Percentiles rank a stretch among this genome's conserved stretches.
These are phyloP conservation scores for Chrysopa pallens DNA, from an alignment of 1,140 invertebrate species.

Conservation along the genomic window DNA sequence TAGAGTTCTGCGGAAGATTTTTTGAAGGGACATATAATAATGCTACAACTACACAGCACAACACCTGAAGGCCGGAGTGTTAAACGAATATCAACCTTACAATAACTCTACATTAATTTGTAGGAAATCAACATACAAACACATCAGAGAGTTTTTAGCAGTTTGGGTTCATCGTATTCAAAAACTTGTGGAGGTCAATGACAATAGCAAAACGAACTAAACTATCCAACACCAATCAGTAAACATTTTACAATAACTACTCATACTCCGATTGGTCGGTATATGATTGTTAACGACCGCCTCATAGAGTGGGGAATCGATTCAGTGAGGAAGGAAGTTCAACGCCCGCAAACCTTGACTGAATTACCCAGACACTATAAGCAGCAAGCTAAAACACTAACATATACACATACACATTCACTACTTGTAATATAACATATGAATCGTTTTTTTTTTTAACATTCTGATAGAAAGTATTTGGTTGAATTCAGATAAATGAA, in stretches of 20 bases:
- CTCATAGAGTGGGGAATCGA: slow-evolving; percentile 11
- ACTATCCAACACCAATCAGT: slow-evolving; percentile 10
- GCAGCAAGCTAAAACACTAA: slow-evolving; percentile 22
- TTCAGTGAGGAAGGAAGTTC: slow-evolving; percentile 27
- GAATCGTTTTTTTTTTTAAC: no score
- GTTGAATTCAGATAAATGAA: no score
- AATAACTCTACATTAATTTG: slow-evolving; percentile 2
- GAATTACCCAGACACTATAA: slow-evolving; percentile 37
- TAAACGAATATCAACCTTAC: slow-evolving; percentile 12
- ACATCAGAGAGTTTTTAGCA: slow-evolving; percentile 1
- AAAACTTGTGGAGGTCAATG: slow-evolving; percentile 38
- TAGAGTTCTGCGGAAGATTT: no score
- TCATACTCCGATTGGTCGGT: slow-evolving; percentile 18
- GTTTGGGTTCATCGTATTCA: slow-evolving; percentile 36
- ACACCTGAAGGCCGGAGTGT: slow-evolving; percentile 20
- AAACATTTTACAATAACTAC: slow-evolving; percentile 10
- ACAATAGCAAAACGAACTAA: slow-evolving; percentile 21
- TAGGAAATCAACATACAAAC: not conserved
- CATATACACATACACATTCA: no score
- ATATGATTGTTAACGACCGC: slow-evolving; percentile 10
- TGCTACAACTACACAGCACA: not conserved
- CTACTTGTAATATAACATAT: no score
- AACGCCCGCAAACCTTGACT: slow-evolving; percentile 48
- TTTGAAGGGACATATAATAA: no score
- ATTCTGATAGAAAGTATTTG: no score